Evolutionary conservation across 2,113 vertebrate genomes (phyloP).

Genomic region (Alosa alosa): DNA sequence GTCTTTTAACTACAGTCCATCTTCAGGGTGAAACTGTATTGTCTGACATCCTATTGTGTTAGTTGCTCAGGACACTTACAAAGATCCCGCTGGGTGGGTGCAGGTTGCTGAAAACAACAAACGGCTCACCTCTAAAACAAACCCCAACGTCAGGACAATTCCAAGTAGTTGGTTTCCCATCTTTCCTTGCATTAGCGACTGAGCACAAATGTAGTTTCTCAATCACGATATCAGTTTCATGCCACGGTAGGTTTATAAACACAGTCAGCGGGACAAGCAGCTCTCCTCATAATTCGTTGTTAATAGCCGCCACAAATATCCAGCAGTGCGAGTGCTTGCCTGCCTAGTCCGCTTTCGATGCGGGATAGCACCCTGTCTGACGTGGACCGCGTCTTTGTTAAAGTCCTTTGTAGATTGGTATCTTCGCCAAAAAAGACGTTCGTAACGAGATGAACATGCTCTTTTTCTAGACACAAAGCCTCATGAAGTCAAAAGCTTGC

Average conservation of each 20-base stretch:
- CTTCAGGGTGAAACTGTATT: neutral
- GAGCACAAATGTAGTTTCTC: conserved; percentile 17
- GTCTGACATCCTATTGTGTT: neutral
- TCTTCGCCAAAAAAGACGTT: neutral
- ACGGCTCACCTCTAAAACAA: conserved; percentile 65
- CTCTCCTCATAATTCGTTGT: neutral
- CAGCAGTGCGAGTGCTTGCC: conserved; percentile 26
- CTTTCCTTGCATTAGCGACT: conserved; percentile 36
- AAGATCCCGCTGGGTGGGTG: neutral
- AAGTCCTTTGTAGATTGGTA: neutral
- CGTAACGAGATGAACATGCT: neutral
- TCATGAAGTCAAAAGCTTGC: conserved; percentile 18
- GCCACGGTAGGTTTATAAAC: neutral
- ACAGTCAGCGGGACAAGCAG: conserved; percentile 4
- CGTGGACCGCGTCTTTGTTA: neutral
- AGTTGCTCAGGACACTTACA: neutral
- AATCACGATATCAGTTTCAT: conserved; percentile 39
- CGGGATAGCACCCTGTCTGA: conserved; percentile 20
- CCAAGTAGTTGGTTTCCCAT: conserved; percentile 56
- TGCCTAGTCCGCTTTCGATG: conserved; percentile 40
- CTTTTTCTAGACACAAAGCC: conserved; percentile 7
- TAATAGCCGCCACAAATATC: conserved; percentile 20
- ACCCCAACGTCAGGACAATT: conserved; percentile 55
- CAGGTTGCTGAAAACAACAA: neutral
- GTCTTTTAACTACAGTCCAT: neutral